Evolutionary conservation across 2,797 vertebrate genomes (phyloP).

Genomic region (Anguilla obscura): DNA sequence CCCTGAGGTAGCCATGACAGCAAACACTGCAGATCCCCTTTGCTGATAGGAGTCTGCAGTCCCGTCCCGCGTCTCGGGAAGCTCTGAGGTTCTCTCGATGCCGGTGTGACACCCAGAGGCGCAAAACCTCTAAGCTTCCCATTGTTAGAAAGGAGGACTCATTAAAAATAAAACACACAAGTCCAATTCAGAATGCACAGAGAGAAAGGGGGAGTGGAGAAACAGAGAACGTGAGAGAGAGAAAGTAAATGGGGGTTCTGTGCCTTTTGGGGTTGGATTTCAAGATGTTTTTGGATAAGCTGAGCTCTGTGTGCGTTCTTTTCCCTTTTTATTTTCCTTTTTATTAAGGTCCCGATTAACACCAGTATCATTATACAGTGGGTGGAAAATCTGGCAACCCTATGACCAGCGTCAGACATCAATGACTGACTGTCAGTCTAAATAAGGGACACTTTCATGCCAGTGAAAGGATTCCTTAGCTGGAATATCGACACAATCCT

Average conservation of each 20-base stretch:
- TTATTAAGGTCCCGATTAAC: slow-evolving; percentile 2
- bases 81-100: background rate
- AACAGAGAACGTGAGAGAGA: background rate
- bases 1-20: slow-evolving; percentile 36
- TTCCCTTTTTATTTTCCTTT: slow-evolving; percentile 9
- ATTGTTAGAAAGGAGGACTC: background rate
- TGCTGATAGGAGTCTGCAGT: background rate
- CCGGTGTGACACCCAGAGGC: background rate
- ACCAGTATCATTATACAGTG: slow-evolving; percentile 36
- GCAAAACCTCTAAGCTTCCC: background rate
- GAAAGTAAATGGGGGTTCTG: background rate
- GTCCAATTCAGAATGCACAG: background rate
- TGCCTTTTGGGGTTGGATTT: background rate
- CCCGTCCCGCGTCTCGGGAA: background rate
- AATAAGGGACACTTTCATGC: slow-evolving; percentile 18
- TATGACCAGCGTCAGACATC: slow-evolving; percentile 16
- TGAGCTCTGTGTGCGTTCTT: slow-evolving; percentile 10
- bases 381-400: slow-evolving; percentile 30
- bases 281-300: background rate
- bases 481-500: slow-evolving; percentile 33
- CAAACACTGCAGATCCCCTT: background rate
- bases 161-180: background rate
- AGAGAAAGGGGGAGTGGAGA: background rate
- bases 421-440: slow-evolving; percentile 38
- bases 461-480: slow-evolving; percentile 30